Evolutionary conservation across 2,888 invertebrate species (phyloP).

Genomic region (Tipula helvola): DNA sequence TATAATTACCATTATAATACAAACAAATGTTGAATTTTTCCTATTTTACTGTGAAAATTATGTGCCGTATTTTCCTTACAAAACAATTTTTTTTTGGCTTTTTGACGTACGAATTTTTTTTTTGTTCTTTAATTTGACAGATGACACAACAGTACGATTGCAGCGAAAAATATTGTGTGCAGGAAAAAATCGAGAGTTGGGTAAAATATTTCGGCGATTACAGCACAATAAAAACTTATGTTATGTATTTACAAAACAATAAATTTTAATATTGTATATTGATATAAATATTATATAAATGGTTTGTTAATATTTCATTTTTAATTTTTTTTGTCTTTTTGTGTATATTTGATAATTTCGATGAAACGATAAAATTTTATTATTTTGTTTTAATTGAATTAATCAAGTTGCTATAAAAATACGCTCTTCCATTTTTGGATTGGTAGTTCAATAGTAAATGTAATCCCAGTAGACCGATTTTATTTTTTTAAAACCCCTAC

Average conservation of each 20-base stretch:
- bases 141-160: background rate
- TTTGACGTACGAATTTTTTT: background rate
- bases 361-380: background rate
- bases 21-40: background rate
- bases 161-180: background rate
- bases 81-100: background rate
- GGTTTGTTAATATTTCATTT: background rate
- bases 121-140: background rate
- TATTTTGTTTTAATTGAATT: background rate
- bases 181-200: background rate
- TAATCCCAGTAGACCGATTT: background rate
- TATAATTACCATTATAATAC: background rate
- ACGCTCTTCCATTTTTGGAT: background rate
- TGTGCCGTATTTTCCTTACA: background rate
- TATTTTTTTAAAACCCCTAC: too few species aligned
- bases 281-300: background rate
- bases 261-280: background rate
- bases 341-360: background rate
- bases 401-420: background rate
- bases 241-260: background rate
- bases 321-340: background rate
- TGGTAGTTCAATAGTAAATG: background rate
- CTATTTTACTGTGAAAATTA: background rate
- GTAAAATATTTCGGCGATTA: background rate
- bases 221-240: background rate